These are phyloP conservation scores for Mesochorus sp. DNA, from an alignment of 2,888 invertebrate genomes.

Conservation along the genomic window DNA sequence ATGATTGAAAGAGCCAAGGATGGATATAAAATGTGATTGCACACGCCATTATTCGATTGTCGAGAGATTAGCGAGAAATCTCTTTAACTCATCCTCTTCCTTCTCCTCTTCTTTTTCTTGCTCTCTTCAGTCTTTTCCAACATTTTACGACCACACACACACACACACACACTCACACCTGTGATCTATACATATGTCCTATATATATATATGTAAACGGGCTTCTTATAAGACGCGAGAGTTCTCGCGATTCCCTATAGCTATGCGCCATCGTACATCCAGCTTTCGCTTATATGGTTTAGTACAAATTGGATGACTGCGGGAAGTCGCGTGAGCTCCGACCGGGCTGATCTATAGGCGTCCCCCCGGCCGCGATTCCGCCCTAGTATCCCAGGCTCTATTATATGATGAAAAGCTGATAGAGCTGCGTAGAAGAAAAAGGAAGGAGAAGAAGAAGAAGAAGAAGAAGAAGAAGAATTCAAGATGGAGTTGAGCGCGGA, in stretches of 20 bases:
- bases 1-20: neutral
- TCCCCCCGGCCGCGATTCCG: conserved; percentile 46
- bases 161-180: neutral
- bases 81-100: conserved; percentile 20
- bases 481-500: conserved; percentile 28
- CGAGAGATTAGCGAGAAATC: conserved; percentile 50
- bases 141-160: too few species aligned
- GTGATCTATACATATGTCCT: conserved; percentile 1
- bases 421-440: conserved; percentile 27
- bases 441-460: neutral
- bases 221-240: conserved; percentile 20
- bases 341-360: conserved; percentile 29
- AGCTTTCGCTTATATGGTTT: conserved; percentile 38
- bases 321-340: conserved; percentile 46
- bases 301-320: conserved; percentile 57
- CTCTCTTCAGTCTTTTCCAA: conserved; percentile 15
- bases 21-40: conserved; percentile 51
- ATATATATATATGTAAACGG: neutral
- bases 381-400: conserved; percentile 13
- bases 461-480: conserved; percentile 13
- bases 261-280: neutral
- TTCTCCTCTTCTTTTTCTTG: neutral
- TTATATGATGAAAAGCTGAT: conserved; percentile 56
- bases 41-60: conserved; percentile 49
- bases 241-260: neutral